Evolutionary conservation across 2,797 vertebrate species (phyloP).

Genomic region (Enteromius treurensis): DNA sequence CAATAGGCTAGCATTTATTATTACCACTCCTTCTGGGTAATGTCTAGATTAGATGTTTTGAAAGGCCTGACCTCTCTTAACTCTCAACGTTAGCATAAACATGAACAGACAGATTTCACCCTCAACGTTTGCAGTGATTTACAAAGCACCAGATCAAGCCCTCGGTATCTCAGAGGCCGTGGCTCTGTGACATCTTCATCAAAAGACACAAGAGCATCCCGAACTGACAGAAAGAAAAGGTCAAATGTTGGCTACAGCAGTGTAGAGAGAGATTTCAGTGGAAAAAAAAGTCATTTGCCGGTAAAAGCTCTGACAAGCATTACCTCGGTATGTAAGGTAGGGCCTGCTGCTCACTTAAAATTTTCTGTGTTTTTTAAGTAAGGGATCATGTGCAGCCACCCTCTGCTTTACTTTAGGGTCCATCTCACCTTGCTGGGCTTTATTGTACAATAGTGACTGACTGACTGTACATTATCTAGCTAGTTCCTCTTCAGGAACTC

Average conservation of each 20-base stretch:
- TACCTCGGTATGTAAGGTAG: background rate
- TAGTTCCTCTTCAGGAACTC: background rate
- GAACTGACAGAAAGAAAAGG: conserved; percentile 35
- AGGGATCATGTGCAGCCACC: background rate
- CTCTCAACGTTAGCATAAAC: conserved; percentile 14
- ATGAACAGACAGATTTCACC: conserved; percentile 32
- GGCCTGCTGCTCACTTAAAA: background rate
- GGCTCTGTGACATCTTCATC: conserved; percentile 29
- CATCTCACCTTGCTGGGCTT: background rate
- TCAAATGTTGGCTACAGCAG: conserved; percentile 1
- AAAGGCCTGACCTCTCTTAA: conserved; percentile 18
- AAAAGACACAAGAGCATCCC: conserved; percentile 4
- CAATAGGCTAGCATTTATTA: conserved; percentile 29
- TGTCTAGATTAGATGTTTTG: conserved; percentile 3
- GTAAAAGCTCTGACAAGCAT: background rate
- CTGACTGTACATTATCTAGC: background rate
- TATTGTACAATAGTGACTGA: background rate
- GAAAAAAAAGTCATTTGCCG: background rate
- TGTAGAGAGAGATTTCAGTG: background rate
- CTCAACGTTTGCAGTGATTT: background rate
- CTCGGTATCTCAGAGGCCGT: background rate
- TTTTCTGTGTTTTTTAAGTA: background rate
- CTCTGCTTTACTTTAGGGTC: background rate
- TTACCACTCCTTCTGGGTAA: conserved; percentile 16
- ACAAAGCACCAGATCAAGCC: conserved; percentile 16